These are phyloP conservation scores for Macrosiphum euphorbiae DNA, from an alignment of 2,888 invertebrate genomes.

Conservation along the genomic window DNA sequence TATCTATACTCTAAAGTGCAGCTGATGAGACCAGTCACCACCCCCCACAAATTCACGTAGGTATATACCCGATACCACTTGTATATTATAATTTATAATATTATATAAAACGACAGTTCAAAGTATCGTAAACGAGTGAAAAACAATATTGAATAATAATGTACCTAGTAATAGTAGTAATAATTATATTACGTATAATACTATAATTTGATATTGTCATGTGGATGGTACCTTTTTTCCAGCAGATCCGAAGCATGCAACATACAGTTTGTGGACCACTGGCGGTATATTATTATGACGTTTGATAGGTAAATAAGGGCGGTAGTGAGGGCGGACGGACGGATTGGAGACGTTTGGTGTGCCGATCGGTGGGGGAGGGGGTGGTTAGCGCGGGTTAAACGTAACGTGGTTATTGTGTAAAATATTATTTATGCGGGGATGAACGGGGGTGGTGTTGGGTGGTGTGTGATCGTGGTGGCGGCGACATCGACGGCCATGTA, in stretches of 20 bases:
- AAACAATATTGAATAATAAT: neutral
- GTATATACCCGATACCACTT: neutral
- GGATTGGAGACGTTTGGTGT: neutral
- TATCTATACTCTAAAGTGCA: neutral
- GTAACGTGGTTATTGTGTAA: neutral
- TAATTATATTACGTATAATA: neutral
- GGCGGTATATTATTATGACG: neutral
- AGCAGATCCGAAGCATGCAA: neutral
- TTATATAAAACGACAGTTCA: neutral
- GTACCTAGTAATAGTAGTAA: neutral
- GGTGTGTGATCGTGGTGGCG: neutral
- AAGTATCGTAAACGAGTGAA: neutral
- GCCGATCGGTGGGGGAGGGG: neutral
- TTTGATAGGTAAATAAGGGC: neutral
- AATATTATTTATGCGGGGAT: neutral
- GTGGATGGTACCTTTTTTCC: neutral
- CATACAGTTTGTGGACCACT: neutral
- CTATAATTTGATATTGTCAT: neutral
- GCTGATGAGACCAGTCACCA: neutral
- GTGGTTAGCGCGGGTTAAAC: neutral
- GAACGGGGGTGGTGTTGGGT: neutral
- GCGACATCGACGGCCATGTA: neutral
- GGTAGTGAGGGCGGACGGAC: neutral
- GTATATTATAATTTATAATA: neutral
- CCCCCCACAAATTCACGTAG: neutral